A percentile compares a stretch with the other conserved stretches of the same genome.
Conservation (phyloP, 2,888 invertebrate species). For the Oscheius sp. region DNA sequence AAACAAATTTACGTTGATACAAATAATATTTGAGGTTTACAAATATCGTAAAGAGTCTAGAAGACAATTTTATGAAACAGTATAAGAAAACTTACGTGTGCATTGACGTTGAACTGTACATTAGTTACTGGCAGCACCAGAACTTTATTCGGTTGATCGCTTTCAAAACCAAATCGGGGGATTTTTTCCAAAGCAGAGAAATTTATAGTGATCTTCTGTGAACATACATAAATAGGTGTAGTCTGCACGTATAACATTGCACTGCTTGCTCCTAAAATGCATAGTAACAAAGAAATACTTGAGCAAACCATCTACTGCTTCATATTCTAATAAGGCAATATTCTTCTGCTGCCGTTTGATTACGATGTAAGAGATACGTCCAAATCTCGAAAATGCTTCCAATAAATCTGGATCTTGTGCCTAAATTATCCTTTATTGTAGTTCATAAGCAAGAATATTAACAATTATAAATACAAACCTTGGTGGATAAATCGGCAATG, state of each 20-base stretch:
- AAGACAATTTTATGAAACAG: slow-evolving; percentile 3
- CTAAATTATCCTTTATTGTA: slow-evolving; percentile 35
- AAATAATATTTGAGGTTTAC: slow-evolving; percentile 91
- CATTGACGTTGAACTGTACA: slow-evolving; percentile 98
- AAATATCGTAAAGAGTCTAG: slow-evolving; percentile 95
- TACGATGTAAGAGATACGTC: slow-evolving; percentile 73
- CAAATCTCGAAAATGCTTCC: slow-evolving; percentile 76
- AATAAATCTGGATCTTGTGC: slow-evolving; percentile 76
- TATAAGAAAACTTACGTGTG: slow-evolving; percentile 75
- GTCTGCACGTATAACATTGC: slow-evolving; percentile 65
- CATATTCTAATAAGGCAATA: slow-evolving; percentile 72
- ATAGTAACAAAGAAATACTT: background rate
- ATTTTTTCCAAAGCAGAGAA: slow-evolving; percentile 41
- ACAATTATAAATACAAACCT: slow-evolving; percentile 41
- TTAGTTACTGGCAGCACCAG: slow-evolving; percentile 96
- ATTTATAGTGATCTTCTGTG: slow-evolving; percentile 66
- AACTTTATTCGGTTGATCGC: slow-evolving; percentile 91
- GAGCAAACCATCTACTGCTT: slow-evolving; percentile 55
- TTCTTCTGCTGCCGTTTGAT: slow-evolving; percentile 62
- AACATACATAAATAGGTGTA: slow-evolving; percentile 74
- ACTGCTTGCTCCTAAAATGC: slow-evolving; percentile 55
- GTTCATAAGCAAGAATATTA: background rate
- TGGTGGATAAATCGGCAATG: slow-evolving; percentile 75
- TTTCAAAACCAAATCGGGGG: slow-evolving; percentile 68
- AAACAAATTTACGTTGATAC: slow-evolving; percentile 95